Evolutionary conservation across 2,797 vertebrate species (phyloP).

Genomic region (Centropyge bicolor): DNA sequence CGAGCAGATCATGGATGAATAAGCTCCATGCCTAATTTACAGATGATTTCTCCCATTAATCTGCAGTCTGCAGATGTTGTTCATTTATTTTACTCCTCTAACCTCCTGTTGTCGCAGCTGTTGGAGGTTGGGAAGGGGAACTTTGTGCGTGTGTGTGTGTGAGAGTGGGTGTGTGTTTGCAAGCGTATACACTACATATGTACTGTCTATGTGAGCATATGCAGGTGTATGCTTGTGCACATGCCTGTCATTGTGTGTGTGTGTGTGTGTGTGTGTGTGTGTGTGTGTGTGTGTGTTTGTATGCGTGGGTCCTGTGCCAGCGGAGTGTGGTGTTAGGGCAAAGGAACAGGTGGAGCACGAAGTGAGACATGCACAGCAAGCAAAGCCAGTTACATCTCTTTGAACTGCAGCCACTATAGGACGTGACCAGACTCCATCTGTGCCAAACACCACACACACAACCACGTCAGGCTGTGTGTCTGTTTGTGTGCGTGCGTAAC

Average conservation of each 20-base stretch:
- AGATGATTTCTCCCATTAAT: slow-evolving; percentile 83
- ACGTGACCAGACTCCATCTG: slow-evolving; percentile 53
- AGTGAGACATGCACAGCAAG: slow-evolving; percentile 59
- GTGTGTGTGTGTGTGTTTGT: slow-evolving; percentile 27
- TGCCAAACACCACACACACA: slow-evolving; percentile 22
- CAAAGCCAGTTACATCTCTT: slow-evolving; percentile 47
- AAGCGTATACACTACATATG: not conserved
- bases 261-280: not conserved
- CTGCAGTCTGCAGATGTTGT: slow-evolving; percentile 81
- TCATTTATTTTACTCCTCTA: slow-evolving; percentile 77
- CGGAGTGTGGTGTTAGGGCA: slow-evolving; percentile 34
- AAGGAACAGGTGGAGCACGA: slow-evolving; percentile 64
- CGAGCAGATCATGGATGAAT: slow-evolving; percentile 63
- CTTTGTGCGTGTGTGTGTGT: slow-evolving; percentile 14
- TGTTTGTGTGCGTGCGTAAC: not conserved
- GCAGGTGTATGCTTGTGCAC: slow-evolving; percentile 7
- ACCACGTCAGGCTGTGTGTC: not conserved
- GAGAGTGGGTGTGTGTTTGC: not conserved
- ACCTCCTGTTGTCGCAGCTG: slow-evolving; percentile 83
- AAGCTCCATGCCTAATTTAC: slow-evolving; percentile 75
- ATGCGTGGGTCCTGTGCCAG: slow-evolving; percentile 20
- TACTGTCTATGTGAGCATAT: slow-evolving; percentile 1
- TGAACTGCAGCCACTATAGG: slow-evolving; percentile 58
- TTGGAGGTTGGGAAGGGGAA: slow-evolving; percentile 52
- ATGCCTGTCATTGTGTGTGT: too few species aligned